Base-by-base conservation (phyloP, 2,888 invertebrate species). In the Chesias legatella region DNA sequence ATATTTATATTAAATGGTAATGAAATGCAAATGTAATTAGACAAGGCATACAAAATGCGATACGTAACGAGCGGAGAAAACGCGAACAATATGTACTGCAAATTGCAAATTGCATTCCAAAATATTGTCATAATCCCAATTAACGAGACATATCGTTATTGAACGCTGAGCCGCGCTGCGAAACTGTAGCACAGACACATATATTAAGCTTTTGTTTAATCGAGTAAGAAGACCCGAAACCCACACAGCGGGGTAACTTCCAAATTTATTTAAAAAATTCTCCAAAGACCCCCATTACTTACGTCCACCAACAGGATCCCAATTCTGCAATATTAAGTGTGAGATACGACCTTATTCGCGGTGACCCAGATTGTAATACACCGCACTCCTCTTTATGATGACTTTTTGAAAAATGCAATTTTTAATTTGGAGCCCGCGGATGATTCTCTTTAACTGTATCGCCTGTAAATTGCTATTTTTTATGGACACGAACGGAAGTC, bases 341-440 rank as follows among this genome's bases (percentile, higher is more conserved):
- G 84, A 85, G 79, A 82, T 85, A 85, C 79, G 68, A 65, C 83
- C 80, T 78, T 79, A 72, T 78, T 67, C 73, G 67, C 53, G 70
- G 52, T 83, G 85, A 86, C 88, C 85, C 75, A 86, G 78, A 86
- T 86, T 76, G 69, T 75, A 75, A 76, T 73, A 71, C 77, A 65
- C 63, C 63, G 69, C 72, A 64, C 65, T 73, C 73, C 70, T 77
- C 75, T 86, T 86, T 86, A 85, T 81, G 84, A 86, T 79, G 84
- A 85, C 85, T 83, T 86, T 84, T 82, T 85, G 88, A 88, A 81
- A 86, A 83, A 85, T 85, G 81, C 74, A 77, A 71, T 78, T 83
- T 84, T 86, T 85, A 85, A 86, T 85, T 82, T 72, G 66, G 66
- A 60, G 60, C 67, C 61, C 64, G 65, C 75, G 66, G 73, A 76